A percentile compares a stretch with the other conserved stretches of the same genome.
Evolutionary conservation across 2,113 vertebrate genomes (phyloP).

Genomic region (Pica pica): DNA sequence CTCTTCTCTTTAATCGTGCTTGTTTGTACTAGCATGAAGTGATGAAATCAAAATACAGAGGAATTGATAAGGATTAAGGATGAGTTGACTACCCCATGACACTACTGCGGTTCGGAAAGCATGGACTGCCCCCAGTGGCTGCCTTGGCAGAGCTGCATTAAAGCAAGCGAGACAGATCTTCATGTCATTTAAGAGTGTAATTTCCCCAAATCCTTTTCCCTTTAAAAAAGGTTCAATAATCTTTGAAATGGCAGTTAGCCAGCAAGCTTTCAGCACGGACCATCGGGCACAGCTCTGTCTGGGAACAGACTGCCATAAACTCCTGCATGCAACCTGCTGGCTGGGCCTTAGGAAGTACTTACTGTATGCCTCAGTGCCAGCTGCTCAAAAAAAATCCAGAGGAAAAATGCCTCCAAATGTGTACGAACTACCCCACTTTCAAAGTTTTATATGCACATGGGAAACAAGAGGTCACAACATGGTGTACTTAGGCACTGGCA

Average conservation of each 20-base stretch:
- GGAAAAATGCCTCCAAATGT: background rate
- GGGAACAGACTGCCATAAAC: background rate
- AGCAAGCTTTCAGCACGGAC: background rate
- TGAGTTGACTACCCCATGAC: background rate
- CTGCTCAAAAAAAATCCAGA: background rate
- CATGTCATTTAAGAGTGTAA: background rate
- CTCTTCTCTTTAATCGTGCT: background rate
- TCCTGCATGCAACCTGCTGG: background rate
- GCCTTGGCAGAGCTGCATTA: background rate
- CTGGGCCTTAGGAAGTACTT: background rate
- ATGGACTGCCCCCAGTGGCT: background rate
- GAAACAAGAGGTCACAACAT: background rate
- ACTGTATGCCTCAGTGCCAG: background rate
- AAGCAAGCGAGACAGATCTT: background rate
- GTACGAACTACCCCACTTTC: background rate
- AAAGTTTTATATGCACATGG: background rate
- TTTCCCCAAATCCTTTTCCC: background rate
- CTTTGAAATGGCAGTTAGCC: background rate
- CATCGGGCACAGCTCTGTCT: fast-evolving
- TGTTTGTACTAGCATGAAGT: background rate
- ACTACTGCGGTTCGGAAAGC: fast-evolving
- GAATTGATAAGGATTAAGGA: background rate
- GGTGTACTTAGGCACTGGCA: background rate
- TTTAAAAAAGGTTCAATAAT: background rate
- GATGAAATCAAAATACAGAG: background rate